These are phyloP conservation scores for Cygnus atratus DNA, from an alignment of 2,113 vertebrate species.

Conservation along the genomic window DNA sequence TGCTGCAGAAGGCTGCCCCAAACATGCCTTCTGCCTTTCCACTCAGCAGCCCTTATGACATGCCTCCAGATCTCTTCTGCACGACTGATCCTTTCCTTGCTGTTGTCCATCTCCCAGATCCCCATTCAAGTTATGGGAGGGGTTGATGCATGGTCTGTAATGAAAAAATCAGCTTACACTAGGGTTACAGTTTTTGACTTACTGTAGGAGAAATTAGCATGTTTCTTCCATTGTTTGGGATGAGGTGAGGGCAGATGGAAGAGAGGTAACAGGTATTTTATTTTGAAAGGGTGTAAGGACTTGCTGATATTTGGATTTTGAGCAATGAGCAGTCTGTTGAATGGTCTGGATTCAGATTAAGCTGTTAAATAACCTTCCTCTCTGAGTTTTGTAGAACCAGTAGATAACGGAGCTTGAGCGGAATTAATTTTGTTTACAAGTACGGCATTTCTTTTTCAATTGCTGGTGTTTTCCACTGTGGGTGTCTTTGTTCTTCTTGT, in stretches of 20 bases:
- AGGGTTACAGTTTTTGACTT: neutral
- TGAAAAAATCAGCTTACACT: neutral
- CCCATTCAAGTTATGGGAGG: neutral
- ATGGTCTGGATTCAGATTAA: constrained; percentile 58
- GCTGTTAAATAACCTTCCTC: constrained; percentile 39
- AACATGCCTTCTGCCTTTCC: neutral
- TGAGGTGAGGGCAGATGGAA: neutral
- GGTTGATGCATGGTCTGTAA: accelerated
- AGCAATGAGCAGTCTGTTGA: constrained; percentile 25
- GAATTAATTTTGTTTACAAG: constrained; percentile 55
- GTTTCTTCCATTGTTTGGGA: neutral
- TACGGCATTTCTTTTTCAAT: constrained; percentile 8
- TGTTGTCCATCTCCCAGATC: neutral
- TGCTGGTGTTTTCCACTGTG: constrained; percentile 18
- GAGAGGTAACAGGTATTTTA: neutral
- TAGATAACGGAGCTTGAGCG: constrained; percentile 43
- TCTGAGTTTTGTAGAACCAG: constrained; percentile 40
- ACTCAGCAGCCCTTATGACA: neutral
- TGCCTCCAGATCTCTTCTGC: neutral
- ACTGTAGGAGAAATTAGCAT: neutral
- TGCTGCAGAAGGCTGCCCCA: neutral
- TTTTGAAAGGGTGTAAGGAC: neutral
- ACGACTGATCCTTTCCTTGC: neutral
- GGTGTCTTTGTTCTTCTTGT: constrained; percentile 22
- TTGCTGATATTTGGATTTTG: constrained; percentile 41